Conservation (phyloP, 2,888 invertebrate species). For the Stomorhina lunata region DNA sequence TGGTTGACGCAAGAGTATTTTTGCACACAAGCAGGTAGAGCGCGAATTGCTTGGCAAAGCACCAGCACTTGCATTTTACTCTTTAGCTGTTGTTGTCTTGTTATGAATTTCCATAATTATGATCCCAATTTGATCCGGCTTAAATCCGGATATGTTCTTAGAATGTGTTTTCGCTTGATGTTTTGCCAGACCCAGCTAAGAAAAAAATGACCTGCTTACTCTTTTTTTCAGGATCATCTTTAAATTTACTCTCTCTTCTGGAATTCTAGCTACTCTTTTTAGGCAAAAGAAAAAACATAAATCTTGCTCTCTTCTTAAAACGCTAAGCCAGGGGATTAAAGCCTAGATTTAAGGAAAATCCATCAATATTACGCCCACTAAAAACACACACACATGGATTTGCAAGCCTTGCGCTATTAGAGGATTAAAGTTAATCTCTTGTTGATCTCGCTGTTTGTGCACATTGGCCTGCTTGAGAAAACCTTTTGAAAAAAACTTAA, state of each 20-base stretch:
- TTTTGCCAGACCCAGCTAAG: too few species aligned
- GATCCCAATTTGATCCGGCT: constrained; percentile 68
- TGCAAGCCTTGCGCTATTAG: neutral
- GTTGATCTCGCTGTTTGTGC: neutral
- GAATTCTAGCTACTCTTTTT: neutral
- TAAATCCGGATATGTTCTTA: constrained; percentile 68
- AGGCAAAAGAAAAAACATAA: constrained; percentile 69
- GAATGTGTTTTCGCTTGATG: constrained; percentile 34
- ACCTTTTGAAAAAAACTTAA: constrained; percentile 27
- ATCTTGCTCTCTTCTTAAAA: constrained; percentile 61
- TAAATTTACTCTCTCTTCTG: constrained; percentile 30
- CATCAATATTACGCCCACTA: constrained; percentile 74
- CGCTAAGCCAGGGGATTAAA: constrained; percentile 71
- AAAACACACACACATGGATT: neutral
- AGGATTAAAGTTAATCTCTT: constrained; percentile 39
- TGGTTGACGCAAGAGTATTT: neutral
- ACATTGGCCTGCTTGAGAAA: neutral
- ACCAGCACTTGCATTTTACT: constrained; percentile 21
- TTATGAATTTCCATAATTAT: constrained; percentile 77
- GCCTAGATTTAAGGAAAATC: constrained; percentile 75
- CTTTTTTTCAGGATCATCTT: neutral
- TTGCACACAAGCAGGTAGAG: constrained; percentile 20
- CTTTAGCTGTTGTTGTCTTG: constrained; percentile 51
- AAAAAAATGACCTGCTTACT: constrained; percentile 31
- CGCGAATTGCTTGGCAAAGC: neutral